These are phyloP conservation scores for Heterocephalus glaber DNA, from an alignment of 2,113 vertebrate genomes.

Conservation along the genomic window DNA sequence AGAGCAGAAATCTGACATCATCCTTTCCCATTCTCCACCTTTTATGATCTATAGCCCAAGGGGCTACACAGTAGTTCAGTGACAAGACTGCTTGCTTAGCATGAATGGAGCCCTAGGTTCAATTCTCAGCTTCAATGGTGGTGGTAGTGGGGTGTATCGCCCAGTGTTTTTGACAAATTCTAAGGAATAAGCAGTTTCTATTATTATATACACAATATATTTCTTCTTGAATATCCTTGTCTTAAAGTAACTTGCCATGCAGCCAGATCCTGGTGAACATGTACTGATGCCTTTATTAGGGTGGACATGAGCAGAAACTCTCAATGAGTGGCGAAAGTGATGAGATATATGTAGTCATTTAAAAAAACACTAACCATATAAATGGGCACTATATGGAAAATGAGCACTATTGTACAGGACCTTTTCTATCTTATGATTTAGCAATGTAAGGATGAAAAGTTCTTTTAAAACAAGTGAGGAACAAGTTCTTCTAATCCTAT, in stretches of 20 bases:
- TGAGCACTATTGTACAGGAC: background rate
- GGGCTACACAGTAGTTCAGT: background rate
- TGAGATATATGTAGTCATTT: constrained; percentile 25
- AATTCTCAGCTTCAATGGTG: background rate
- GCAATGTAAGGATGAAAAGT: background rate
- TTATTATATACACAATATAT: background rate
- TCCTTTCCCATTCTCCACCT: background rate
- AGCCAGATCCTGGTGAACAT: background rate
- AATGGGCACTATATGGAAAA: background rate
- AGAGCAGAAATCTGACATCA: background rate
- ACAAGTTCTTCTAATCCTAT: constrained; percentile 20
- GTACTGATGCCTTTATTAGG: background rate
- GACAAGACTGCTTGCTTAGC: background rate
- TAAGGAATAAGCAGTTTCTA: background rate
- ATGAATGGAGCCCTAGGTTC: background rate
- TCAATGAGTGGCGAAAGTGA: constrained; percentile 12
- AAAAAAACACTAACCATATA: constrained; percentile 29
- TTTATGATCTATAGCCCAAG: background rate
- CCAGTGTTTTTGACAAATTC: background rate
- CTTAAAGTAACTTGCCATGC: background rate
- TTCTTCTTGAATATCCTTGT: background rate
- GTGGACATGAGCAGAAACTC: background rate
- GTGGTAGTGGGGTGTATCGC: background rate
- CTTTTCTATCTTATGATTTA: constrained; percentile 19
- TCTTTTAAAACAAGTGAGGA: constrained; percentile 45